Evolutionary conservation across 1,140 invertebrate species (phyloP), one percentile per base, ranked within the genome.

Genomic region (Drosophila saltans): DNA sequence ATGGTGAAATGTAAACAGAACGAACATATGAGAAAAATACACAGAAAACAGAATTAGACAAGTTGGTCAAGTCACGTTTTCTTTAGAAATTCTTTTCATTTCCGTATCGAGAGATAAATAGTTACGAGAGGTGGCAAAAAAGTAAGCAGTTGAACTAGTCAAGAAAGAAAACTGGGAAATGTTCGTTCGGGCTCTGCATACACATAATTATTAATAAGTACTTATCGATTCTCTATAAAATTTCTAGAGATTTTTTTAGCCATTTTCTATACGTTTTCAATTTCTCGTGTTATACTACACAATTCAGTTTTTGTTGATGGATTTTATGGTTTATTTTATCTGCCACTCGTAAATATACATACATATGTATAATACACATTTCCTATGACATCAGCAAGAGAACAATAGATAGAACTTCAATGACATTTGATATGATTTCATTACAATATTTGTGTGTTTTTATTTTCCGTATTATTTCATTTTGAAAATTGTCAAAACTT

Each of bases 391-490:
- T 36, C 21, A 43, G 39, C 26, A 30, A 26, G 48, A 69, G 11
- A 6, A 41, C 11, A 67, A 33, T 21, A 28, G n/a, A 28, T 56
- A 62, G 39, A 48, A 79, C 74, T 72, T 65, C 57, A 59, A 39
- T 59, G 40, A 63, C 76, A 66, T 68, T 76, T 77, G 70, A 80
- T 67, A 59, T 80, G 75, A 80, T 84, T 66, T 39, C 64, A 71
- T 70, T 58, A 68, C 33, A 59, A 59, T 39, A 36, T 36, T 58
- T 70, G 63, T 36, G 41, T 72, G 56, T 48, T 56, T 78, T 66
- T 48, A 63, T 64, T 70, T 58, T 69, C 28, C n/a, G 43, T 69
- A 9, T 61, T 43, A 66, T 45, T 74, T 26, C n/a, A 26, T 6
- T 16, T 16, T 21, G 3, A 52, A 52, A 55, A 45, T 36, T 33